phyloP scores from a whole-genome alignment of 2,113 vertebrate species.

The Caranx ignobilis region DNA sequence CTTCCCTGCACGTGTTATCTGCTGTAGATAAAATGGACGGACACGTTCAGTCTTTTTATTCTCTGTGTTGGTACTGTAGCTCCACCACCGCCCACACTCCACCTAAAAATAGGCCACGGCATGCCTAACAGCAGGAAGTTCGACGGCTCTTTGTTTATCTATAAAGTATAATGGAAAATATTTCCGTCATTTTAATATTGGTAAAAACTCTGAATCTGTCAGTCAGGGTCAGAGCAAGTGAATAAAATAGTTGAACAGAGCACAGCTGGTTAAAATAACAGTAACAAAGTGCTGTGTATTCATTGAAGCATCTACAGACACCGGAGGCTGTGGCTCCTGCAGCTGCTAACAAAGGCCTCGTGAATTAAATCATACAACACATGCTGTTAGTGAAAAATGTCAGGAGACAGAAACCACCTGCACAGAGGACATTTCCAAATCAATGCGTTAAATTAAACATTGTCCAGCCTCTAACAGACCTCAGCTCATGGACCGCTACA shows the following conservation, averaged over 20 bases:
- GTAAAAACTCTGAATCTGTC: neutral
- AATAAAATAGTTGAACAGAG: neutral
- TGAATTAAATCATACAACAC: slow-evolving; percentile 1
- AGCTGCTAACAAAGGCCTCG: slow-evolving; percentile 8
- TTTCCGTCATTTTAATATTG: neutral
- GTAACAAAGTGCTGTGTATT: too few species aligned
- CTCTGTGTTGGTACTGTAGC: neutral
- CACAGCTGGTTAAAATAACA: too few species aligned
- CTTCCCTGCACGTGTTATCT: neutral
- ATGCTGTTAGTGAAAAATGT: neutral
- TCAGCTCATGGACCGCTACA: neutral
- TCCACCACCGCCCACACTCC: neutral
- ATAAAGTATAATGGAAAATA: slow-evolving; percentile 19
- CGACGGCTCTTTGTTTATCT: slow-evolving; percentile 2
- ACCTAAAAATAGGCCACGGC: neutral
- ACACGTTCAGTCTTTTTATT: neutral
- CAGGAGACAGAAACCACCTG: slow-evolving; percentile 16
- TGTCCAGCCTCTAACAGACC: neutral
- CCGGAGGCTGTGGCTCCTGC: neutral
- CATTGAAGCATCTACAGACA: too few species aligned
- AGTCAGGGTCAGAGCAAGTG: neutral
- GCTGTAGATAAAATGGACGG: neutral
- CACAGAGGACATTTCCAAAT: slow-evolving; percentile 14
- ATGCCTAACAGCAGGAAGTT: neutral
- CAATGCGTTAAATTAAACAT: slow-evolving; percentile 10